Base-by-base conservation (phyloP, 1,140 invertebrate species). In the Atopsyche davidsoni region DNA sequence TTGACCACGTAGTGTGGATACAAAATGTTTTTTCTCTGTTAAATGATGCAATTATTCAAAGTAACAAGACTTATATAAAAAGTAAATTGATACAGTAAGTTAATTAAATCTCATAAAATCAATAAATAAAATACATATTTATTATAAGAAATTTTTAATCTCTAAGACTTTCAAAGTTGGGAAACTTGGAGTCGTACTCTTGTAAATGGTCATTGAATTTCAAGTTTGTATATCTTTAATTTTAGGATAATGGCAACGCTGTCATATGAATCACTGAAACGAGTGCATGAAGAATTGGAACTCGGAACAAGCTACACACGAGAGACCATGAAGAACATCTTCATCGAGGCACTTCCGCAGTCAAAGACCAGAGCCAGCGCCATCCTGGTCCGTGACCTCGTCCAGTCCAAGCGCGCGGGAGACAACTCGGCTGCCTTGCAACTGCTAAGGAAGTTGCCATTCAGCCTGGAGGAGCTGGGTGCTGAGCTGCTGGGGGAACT, bases 321-420 rank as follows among this genome's bases (percentile, higher is more conserved):
- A 58, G 79, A 82, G 58, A 82, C 79, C 0, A 75, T 78, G 18
- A 70, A 81, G 23, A 85, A 85, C 58, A 79, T 87, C 50, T 86
- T 86, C 59, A 65, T 85, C 49, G 83, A 87, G 62, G 73, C 82
- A 4, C 69, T 87, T n/a, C 83, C 84, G 7, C 79, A 84, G 60
- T 74, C 81, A 13, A 81, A 82, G 38, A 84, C 79, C 19, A 75
- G 75, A 16, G 77, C 78, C 9, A 76, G 81, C 1, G 78, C 78
- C 0, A 64, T 79, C 16, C 77, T 86, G 24, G 77, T 83, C 13
- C 68, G 78, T 45, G 75, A 85, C 60, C 62, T 87, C 25, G 76
- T 87, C 7, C 65, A 78, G 4, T 68, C 77, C 18, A 73, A 76
- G 44, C 75, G 76, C 62, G 75, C 84, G 7, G 47, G 46, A 1